These are phyloP conservation scores for Orcinus orca DNA, from an alignment of 2,113 vertebrate genomes.

Conservation along the genomic window DNA sequence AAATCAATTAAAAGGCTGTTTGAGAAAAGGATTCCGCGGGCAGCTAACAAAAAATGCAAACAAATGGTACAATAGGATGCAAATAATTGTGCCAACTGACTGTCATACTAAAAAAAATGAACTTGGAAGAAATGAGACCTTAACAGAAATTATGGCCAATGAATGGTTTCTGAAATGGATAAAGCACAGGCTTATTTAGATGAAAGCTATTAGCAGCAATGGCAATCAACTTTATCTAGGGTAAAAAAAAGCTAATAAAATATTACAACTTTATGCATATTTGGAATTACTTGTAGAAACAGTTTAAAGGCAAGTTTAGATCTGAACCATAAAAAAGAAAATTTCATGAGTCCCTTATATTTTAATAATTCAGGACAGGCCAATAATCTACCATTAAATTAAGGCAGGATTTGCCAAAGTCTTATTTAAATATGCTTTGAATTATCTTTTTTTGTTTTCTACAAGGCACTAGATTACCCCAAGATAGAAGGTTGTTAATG, in stretches of 20 bases:
- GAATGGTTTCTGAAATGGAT: conserved; percentile 42
- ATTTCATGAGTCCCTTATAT: background rate
- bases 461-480: background rate
- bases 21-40: conserved; percentile 9
- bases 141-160: conserved; percentile 25
- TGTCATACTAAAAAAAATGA: background rate
- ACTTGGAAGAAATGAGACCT: conserved; percentile 14
- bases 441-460: background rate
- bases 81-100: background rate
- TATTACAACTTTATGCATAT: background rate
- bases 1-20: background rate
- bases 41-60: conserved; percentile 7
- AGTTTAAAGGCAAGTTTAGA: background rate
- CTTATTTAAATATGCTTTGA: background rate
- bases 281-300: background rate
- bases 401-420: background rate
- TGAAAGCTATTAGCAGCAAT: background rate
- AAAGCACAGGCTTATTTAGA: background rate
- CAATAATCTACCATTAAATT: background rate
- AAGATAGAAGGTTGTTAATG: background rate
- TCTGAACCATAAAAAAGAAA: background rate
- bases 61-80: background rate
- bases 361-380: background rate
- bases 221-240: background rate
- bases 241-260: background rate